Conservation (phyloP, 2,113 vertebrate species). For the Chamaea fasciata region DNA sequence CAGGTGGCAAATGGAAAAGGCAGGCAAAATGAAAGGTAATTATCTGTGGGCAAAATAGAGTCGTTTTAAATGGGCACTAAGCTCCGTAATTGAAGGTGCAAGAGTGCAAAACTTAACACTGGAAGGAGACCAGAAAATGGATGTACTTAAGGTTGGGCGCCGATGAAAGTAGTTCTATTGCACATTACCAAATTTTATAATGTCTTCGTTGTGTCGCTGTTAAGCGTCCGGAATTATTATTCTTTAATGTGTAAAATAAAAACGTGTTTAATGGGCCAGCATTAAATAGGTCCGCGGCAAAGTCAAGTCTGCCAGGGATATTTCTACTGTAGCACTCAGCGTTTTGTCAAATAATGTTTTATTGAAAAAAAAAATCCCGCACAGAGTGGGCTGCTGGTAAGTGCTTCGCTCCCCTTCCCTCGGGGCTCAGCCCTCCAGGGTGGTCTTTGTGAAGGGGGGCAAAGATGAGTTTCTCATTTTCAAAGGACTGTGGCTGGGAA, state of each 20-base stretch:
- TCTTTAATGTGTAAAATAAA: slow-evolving; percentile 42
- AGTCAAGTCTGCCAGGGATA: not conserved
- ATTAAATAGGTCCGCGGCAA: not conserved
- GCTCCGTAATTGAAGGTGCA: not conserved
- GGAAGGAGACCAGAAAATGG: not conserved
- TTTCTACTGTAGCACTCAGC: not conserved
- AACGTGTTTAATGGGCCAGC: not conserved
- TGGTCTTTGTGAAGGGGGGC: not conserved
- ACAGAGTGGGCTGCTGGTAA: not conserved
- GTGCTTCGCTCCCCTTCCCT: not conserved
- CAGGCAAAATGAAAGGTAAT: not conserved
- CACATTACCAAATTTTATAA: slow-evolving; percentile 1
- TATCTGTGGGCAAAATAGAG: not conserved
- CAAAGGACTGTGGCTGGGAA: not conserved
- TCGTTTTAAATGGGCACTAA: not conserved
- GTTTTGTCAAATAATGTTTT: not conserved
- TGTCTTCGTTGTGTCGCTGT: not conserved
- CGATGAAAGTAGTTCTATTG: not conserved
- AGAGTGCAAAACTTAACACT: not conserved
- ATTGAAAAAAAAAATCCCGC: not conserved
- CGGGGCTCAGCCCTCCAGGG: not conserved
- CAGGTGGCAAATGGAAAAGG: not conserved
- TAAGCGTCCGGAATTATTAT: slow-evolving; percentile 4
- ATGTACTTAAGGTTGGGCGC: not conserved
- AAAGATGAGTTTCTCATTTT: not conserved